These are phyloP conservation scores for Protomyctophum bolini DNA, from an alignment of 2,113 vertebrate species.

Conservation along the genomic window DNA sequence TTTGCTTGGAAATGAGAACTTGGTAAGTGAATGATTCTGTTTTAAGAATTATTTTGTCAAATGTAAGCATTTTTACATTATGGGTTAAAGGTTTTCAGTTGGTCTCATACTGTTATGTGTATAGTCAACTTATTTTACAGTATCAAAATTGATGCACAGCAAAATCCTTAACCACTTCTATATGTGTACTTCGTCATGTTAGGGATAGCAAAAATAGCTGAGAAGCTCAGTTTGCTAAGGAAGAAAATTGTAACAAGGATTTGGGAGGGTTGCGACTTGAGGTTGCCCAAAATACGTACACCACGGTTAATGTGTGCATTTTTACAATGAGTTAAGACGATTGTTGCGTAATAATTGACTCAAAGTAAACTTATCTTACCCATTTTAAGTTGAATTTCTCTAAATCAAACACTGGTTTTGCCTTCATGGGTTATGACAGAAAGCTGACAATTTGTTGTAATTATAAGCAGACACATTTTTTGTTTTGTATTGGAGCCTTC, in stretches of 20 bases:
- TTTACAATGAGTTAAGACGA: not conserved
- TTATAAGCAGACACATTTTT: conserved; percentile 8
- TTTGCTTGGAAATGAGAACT: conserved; percentile 38
- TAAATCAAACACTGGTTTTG: conserved; percentile 13
- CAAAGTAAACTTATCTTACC: not conserved
- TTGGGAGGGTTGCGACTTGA: too few species aligned
- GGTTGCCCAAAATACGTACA: too few species aligned
- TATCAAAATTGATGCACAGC: conserved; percentile 7
- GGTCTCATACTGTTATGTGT: conserved; percentile 16
- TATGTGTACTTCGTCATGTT: too few species aligned
- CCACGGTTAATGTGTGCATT: too few species aligned
- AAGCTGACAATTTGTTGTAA: conserved; percentile 32
- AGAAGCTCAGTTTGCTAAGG: too few species aligned
- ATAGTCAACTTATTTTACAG: conserved; percentile 39
- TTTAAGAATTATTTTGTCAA: conserved; percentile 76
- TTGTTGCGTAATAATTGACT: not conserved
- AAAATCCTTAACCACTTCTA: conserved; percentile 6
- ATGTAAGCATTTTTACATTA: conserved; percentile 27
- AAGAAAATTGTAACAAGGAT: too few species aligned
- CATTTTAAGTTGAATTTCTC: conserved; percentile 20
- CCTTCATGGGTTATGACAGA: conserved; percentile 5
- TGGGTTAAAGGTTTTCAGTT: conserved; percentile 27
- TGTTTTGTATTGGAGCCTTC: conserved; percentile 18
- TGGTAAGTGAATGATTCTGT: conserved; percentile 68
- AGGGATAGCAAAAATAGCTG: too few species aligned